Conservation (phyloP, 2,888 invertebrate species). For the Calliphora vomitoria region DNA sequence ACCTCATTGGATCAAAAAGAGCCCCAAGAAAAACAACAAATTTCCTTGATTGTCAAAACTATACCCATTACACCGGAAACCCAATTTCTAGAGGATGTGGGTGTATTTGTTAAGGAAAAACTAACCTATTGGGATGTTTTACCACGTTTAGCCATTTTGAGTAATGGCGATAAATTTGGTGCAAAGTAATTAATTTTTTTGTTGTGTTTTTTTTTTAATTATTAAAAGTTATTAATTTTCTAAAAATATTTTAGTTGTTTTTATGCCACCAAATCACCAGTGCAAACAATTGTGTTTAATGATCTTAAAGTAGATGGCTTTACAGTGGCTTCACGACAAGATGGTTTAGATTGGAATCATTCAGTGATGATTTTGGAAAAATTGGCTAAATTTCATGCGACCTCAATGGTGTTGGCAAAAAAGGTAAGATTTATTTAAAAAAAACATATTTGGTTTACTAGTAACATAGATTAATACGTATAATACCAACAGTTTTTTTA, state of each 20-base stretch:
- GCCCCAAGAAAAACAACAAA: conserved; percentile 71
- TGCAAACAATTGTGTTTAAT: conserved; percentile 81
- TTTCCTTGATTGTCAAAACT: conserved; percentile 81
- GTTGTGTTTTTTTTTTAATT: neutral
- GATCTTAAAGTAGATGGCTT: conserved; percentile 85
- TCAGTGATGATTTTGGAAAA: conserved; percentile 85
- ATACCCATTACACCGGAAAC: conserved; percentile 79
- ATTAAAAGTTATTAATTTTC: conserved; percentile 15
- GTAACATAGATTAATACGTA: too few relatives aligned
- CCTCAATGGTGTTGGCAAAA: conserved; percentile 85
- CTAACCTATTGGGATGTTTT: conserved; percentile 83
- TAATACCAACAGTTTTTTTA: too few relatives aligned
- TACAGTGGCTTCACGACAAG: conserved; percentile 85
- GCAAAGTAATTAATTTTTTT: conserved; percentile 77
- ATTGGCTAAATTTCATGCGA: conserved; percentile 86
- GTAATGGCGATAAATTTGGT: conserved; percentile 79
- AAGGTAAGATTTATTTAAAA: conserved; percentile 81
- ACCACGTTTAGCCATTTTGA: conserved; percentile 83
- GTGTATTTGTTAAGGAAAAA: conserved; percentile 84
- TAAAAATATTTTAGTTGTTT: conserved; percentile 76
- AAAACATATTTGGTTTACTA: neutral
- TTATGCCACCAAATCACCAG: conserved; percentile 78
- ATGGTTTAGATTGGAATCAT: conserved; percentile 86
- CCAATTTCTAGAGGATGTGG: conserved; percentile 82
- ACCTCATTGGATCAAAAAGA: conserved; percentile 13